A percentile compares a stretch with the other conserved stretches of the same genome.
phyloP scores from a whole-genome alignment of 2,113 vertebrate genomes.

The Epinephelus moara region DNA sequence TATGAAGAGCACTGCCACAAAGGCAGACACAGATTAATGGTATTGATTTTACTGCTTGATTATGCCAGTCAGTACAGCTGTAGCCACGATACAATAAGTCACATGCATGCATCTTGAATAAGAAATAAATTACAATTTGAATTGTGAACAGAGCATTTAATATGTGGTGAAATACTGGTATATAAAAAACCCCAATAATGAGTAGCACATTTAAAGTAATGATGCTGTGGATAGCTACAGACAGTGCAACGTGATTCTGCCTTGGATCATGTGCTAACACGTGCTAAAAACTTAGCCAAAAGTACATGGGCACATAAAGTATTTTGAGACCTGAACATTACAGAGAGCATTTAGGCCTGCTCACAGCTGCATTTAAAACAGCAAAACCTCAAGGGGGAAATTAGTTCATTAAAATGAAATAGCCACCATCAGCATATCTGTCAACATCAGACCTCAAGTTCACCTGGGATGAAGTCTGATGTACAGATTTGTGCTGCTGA shows the following conservation, averaged over 20 bases:
- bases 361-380: too few species aligned
- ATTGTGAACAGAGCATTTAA: neutral
- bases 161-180: neutral
- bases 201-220: neutral
- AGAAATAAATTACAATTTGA: neutral
- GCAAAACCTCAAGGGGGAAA: neutral
- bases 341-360: neutral
- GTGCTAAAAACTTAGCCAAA: neutral
- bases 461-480: neutral
- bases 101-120: neutral
- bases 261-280: neutral
- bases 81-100: neutral
- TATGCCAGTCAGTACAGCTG: neutral
- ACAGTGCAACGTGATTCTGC: neutral
- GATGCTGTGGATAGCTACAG: neutral
- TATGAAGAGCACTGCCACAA: constrained; percentile 17
- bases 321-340: neutral
- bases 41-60: constrained; percentile 20
- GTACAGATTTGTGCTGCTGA: neutral
- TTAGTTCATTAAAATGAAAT: neutral
- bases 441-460: neutral
- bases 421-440: neutral
- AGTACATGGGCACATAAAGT: neutral
- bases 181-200: neutral
- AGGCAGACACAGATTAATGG: constrained; percentile 5